Evolutionary conservation across 2,113 vertebrate species (phyloP).

Genomic region (Corythoichthys haematopterus): DNA sequence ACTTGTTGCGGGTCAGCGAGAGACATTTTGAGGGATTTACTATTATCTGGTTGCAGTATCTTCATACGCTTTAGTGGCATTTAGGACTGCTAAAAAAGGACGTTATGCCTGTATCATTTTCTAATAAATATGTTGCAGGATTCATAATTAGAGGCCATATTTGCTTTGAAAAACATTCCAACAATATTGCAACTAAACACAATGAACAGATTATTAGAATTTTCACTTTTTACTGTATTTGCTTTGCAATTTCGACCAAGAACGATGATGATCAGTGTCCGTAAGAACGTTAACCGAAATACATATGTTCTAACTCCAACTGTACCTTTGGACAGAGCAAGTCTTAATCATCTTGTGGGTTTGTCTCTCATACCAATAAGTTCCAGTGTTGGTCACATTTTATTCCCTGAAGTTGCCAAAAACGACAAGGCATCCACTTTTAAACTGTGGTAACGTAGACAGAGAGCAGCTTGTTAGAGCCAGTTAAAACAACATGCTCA

Average conservation of each 20-base stretch:
- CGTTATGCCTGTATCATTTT: too few relatives aligned
- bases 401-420: slow-evolving; percentile 53
- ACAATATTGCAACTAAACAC: not conserved
- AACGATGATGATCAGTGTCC: not conserved
- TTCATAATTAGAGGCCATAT: not conserved
- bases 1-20: not conserved
- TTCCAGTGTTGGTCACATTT: slow-evolving; percentile 61
- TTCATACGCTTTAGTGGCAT: too few relatives aligned
- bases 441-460: slow-evolving; percentile 65
- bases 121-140: too few relatives aligned
- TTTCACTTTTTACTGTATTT: not conserved
- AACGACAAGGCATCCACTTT: slow-evolving; percentile 62
- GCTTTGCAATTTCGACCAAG: not conserved
- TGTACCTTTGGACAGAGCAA: slow-evolving; percentile 37
- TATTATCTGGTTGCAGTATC: too few relatives aligned
- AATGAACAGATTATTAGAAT: not conserved
- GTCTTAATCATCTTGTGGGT: slow-evolving; percentile 50
- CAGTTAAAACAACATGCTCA: slow-evolving; percentile 68
- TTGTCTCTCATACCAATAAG: slow-evolving; percentile 43
- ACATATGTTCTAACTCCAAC: not conserved
- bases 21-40: too few relatives aligned
- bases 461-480: slow-evolving; percentile 69
- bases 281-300: not conserved
- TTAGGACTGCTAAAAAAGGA: too few relatives aligned
- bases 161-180: not conserved